Base-by-base conservation (phyloP, 2,888 invertebrate species). In the Zaprionus obscuricornis region DNA sequence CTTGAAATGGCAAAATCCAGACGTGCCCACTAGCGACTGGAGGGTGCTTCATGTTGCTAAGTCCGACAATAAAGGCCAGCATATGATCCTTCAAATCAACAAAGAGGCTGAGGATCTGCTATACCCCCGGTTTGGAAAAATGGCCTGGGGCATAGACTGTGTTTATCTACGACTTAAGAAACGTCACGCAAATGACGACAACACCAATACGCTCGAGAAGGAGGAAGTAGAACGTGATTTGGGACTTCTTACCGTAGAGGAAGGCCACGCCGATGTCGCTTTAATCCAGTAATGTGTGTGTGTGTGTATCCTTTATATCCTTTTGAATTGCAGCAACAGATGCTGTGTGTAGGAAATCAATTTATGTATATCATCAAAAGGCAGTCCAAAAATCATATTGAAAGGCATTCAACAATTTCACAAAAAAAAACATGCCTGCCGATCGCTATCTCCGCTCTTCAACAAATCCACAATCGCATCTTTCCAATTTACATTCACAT, bases 341-440 rank as follows among this genome's bases (percentile, higher is more conserved):
- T 47, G 55, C 20, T 27, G 26, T 42, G 14, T 24, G 27, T 42
- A 27, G 64, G 22, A 73, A 79, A 59, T 60, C 75, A 69, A 73
- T 76, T 77, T 60, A 65, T 47, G 69, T 50, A 34, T 49, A 73
- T 69, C 59, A 64, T n/a, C n/a, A n/a, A 77, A 73, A 55, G 52
- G 62, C 49, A 59, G 54, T 62, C 27, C 43, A 52, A 56, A 62
- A 51, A 68, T 56, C 66, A 52, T 62, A 66, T 66, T 68, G 40
- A 68, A 68, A 43, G 31, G 17, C 20, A 55, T 40, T n/a, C n/a
- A n/a, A n/a, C n/a, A n/a, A n/a, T n/a, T n/a, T n/a, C n/a, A n/a
- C n/a, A n/a, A n/a, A n/a, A n/a, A n/a, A n/a, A n/a, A n/a, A n/a
- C n/a, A n/a, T n/a, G n/a, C n/a, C n/a, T n/a, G n/a, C n/a, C n/a